phyloP scores from a whole-genome alignment of 2,797 vertebrate genomes.

The Fringilla coelebs region DNA sequence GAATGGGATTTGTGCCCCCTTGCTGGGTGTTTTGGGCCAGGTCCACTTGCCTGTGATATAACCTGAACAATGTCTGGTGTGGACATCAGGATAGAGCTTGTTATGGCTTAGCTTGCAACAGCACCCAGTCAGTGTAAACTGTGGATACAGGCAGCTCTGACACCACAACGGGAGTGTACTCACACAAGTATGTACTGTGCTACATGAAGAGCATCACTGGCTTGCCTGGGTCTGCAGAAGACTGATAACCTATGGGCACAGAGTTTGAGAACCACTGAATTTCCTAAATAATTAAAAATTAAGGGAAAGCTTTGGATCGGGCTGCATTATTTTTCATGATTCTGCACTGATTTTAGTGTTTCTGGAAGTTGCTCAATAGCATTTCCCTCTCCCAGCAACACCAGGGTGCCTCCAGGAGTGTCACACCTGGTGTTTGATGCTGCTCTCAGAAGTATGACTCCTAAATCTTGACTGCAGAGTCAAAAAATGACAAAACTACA shows the following conservation, averaged over 20 bases:
- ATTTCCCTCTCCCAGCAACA: background rate
- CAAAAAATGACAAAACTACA: background rate
- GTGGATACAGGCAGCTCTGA: background rate
- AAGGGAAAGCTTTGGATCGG: background rate
- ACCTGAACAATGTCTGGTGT: background rate
- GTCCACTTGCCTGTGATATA: background rate
- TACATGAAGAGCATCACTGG: background rate
- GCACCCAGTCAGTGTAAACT: background rate
- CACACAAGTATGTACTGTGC: background rate
- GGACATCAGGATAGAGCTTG: background rate
- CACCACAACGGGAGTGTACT: rapidly evolving
- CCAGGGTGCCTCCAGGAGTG: background rate
- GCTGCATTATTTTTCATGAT: background rate
- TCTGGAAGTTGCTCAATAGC: background rate
- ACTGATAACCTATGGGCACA: rapidly evolving
- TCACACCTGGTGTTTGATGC: background rate
- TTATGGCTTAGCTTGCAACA: background rate
- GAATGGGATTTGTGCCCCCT: background rate
- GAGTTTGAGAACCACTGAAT: background rate
- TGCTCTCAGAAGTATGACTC: background rate
- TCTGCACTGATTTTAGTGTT: background rate
- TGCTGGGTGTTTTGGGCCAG: background rate
- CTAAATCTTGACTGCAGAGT: background rate
- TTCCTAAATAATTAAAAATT: background rate
- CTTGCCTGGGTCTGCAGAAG: background rate